A percentile compares a stretch with the other conserved stretches of the same genome.
phyloP scores from a whole-genome alignment of 2,113 vertebrate species.

The Megaleporinus macrocephalus region DNA sequence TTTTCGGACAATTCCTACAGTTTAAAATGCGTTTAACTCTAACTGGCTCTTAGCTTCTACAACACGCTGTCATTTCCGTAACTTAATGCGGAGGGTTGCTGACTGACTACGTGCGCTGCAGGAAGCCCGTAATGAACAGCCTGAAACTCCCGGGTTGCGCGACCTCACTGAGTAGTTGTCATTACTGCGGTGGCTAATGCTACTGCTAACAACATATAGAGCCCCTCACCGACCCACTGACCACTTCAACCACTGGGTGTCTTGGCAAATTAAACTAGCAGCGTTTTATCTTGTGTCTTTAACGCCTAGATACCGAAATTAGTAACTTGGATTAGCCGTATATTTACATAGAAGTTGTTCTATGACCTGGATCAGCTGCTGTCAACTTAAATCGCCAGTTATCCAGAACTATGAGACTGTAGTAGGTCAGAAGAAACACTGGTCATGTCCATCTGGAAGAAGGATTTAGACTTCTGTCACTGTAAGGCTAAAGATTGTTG shows the following conservation, averaged over 20 bases:
- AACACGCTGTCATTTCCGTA: not conserved
- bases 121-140: not conserved
- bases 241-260: not conserved
- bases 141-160: no score
- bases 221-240: not conserved
- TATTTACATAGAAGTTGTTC: not conserved
- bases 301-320: not conserved
- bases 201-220: not conserved
- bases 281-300: not conserved
- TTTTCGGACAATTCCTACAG: not conserved
- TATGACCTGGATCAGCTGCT: not conserved
- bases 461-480: not conserved
- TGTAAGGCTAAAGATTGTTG: no score
- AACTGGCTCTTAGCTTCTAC: no score
- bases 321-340: not conserved
- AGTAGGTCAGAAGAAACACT: not conserved
- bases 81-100: not conserved
- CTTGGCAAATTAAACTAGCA: not conserved
- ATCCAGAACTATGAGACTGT: no score
- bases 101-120: not conserved
- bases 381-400: no score
- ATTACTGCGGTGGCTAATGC: not conserved
- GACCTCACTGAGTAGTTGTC: not conserved
- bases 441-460: not conserved
- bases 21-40: no score